These are phyloP conservation scores for Coturnix japonica DNA, from an alignment of 2,113 vertebrate genomes.

Conservation along the genomic window DNA sequence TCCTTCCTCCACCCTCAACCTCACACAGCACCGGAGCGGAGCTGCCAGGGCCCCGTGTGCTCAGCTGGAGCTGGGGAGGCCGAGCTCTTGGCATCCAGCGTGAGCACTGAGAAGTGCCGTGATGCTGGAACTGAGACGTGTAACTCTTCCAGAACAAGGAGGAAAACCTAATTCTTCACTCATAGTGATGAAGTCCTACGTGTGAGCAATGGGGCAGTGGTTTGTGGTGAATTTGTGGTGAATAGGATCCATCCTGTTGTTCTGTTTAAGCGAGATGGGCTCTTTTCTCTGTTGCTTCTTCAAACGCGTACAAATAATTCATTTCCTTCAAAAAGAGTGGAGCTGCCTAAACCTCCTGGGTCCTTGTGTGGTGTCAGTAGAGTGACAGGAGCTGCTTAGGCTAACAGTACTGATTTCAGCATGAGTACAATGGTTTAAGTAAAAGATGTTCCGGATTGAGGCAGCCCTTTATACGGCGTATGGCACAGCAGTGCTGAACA, in stretches of 20 bases:
- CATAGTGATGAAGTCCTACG: neutral
- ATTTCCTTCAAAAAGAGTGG: neutral
- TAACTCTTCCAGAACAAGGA: neutral
- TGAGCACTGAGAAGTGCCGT: neutral
- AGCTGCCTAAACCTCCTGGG: neutral
- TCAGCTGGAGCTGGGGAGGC: neutral
- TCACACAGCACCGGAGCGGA: neutral
- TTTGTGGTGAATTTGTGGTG: neutral
- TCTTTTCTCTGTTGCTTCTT: neutral
- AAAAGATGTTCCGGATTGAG: conserved; percentile 2
- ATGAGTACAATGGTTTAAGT: neutral
- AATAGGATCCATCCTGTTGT: neutral
- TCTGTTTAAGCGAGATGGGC: neutral
- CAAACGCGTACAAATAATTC: neutral
- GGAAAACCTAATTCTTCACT: neutral
- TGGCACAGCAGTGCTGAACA: neutral
- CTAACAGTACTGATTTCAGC: neutral
- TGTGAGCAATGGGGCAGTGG: neutral
- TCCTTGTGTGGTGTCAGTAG: neutral
- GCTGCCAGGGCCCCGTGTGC: neutral
- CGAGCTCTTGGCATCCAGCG: neutral
- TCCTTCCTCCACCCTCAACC: too few species aligned
- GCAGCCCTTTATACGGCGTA: neutral
- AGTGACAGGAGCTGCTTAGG: neutral
- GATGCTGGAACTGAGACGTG: neutral